phyloP scores from a whole-genome alignment of 2,888 invertebrate species.

The Agrochola circellaris region DNA sequence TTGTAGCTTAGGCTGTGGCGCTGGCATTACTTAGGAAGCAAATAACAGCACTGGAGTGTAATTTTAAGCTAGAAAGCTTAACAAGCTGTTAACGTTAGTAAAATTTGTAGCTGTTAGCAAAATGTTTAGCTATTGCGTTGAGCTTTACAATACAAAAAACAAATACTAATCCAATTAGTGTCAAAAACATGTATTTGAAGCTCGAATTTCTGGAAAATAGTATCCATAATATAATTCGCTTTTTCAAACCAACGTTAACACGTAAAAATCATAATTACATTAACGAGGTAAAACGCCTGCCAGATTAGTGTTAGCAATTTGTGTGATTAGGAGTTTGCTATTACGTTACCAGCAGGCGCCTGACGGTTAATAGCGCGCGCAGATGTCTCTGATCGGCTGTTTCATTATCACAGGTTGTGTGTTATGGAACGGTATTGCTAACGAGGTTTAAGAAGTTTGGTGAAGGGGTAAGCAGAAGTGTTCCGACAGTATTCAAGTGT shows the following conservation, averaged over 20 bases:
- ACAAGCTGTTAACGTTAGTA: conserved; percentile 27
- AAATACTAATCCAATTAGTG: conserved; percentile 11
- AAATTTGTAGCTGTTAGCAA: conserved; percentile 1
- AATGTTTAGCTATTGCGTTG: conserved; percentile 17
- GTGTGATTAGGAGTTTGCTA: conserved; percentile 76
- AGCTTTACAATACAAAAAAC: conserved; percentile 18
- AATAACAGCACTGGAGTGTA: conserved; percentile 24
- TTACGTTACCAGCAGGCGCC: conserved; percentile 74
- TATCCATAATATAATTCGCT: background rate
- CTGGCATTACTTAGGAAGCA: conserved; percentile 50
- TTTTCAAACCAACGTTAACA: conserved; percentile 7
- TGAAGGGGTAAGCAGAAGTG: conserved; percentile 16
- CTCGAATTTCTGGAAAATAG: background rate
- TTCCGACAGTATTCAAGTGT: no score
- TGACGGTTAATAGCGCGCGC: conserved; percentile 67
- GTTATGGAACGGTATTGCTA: conserved; percentile 57
- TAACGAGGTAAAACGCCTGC: conserved; percentile 71
- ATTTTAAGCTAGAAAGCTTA: conserved; percentile 45
- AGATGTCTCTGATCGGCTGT: conserved; percentile 73
- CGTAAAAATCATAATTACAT: conserved; percentile 60
- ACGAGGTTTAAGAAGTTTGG: conserved; percentile 41
- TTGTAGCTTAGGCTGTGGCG: conserved; percentile 45
- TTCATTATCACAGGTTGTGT: conserved; percentile 69
- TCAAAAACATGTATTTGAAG: background rate
- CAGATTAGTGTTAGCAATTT: conserved; percentile 77